Base-by-base conservation (phyloP, 2,888 invertebrate genomes). In the Lepidonotus clava region DNA sequence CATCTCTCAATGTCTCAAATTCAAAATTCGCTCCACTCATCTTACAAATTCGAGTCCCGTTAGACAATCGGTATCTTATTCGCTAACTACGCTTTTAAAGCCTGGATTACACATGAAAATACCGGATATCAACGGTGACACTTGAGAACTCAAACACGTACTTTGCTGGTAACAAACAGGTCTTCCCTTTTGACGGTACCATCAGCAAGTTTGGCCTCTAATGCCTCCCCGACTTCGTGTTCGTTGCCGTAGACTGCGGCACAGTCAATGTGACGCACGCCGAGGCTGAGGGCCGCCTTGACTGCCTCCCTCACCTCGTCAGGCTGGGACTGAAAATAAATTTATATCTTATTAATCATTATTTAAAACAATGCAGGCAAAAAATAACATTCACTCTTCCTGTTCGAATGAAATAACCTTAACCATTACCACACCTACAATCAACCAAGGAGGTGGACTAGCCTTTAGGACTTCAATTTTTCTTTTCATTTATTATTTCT, bases 211-310 rank as follows among this genome's bases (percentile, higher is more conserved):
- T 89, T 90, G 0, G 89, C 90, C 40, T 90, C 87, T 0, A 93
- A 84, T 14, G 90, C 93, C 76, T 86, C 86, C 0, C 93, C 93
- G n/a, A 94, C 89, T 24, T 91, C 90, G 41, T 96, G 96, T 24
- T 95, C 95, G 51, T 93, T 93, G 41, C 86, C 88, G 92, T 97
- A 97, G 18, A 96, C 94, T 96, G 95, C 95, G 0, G 94, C 96
- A 0, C 97, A 96, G 94, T 98, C 97, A 88, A 97, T 96, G 93
- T 97, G 97, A 0, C 97, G 95, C 93, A 97, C 97, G 0, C 97
- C 97, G 83, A 96, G 95, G 92, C 96, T 96, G 76, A 97, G 96
- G 14, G 97, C 97, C 18, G 89, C 88, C 80, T 91, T 91, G n/a
- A 94, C 92, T 18, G 94, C 94, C 28, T 89, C 86, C 36, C 90